These are phyloP conservation scores for Toxostoma redivivum DNA, from an alignment of 2,113 vertebrate species.

Conservation along the genomic window DNA sequence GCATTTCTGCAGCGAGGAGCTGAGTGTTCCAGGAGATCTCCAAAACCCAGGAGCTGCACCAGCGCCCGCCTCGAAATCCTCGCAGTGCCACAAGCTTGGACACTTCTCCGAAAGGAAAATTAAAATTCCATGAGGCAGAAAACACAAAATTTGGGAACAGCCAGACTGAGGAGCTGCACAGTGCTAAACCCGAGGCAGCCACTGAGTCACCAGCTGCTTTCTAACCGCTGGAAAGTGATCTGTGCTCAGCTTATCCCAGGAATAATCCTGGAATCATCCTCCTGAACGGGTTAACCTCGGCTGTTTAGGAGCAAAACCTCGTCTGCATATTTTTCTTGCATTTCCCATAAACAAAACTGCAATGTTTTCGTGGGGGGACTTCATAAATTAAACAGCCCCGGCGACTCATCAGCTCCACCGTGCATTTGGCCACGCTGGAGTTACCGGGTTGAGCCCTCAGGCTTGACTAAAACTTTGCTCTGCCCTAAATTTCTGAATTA, in stretches of 20 bases:
- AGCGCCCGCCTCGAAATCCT: not conserved
- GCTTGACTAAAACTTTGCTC: not conserved
- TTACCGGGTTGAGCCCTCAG: not conserved
- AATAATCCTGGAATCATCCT: not conserved
- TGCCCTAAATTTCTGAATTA: not conserved
- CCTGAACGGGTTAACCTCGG: conserved; percentile 14
- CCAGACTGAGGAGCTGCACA: not conserved
- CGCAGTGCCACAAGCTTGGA: not conserved
- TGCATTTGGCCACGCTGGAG: not conserved
- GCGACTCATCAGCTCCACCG: not conserved
- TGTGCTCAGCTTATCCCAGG: not conserved
- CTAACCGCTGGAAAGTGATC: not conserved
- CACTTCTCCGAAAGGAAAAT: not conserved
- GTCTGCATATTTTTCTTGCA: not conserved
- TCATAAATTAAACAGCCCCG: not conserved
- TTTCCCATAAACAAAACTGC: conserved; percentile 21
- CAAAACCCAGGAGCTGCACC: not conserved
- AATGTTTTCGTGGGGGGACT: not conserved
- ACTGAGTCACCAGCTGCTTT: not conserved
- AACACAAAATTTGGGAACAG: not conserved
- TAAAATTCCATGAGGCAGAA: not conserved
- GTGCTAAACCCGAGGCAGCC: not conserved
- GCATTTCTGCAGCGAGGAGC: not conserved
- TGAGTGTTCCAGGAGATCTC: not conserved
- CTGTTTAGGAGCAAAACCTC: not conserved